Conservation (phyloP, 2,113 vertebrate genomes). For the Oenanthe melanoleuca region DNA sequence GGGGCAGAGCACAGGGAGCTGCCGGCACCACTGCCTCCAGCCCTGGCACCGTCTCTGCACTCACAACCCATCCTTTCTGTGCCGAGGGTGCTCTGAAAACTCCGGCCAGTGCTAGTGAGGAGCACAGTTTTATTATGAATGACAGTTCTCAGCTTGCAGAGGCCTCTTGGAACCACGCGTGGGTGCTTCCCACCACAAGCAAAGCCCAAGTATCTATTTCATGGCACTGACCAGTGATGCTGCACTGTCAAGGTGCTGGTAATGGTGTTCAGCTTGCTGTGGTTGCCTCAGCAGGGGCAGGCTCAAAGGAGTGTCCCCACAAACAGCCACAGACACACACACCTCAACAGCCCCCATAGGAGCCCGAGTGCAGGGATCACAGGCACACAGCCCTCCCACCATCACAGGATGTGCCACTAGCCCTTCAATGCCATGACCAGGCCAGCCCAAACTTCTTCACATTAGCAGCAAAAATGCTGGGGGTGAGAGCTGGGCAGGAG, state of each 20-base stretch:
- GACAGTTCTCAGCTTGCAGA: not conserved
- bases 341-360: rapidly evolving
- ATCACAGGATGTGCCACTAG: not conserved
- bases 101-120: not conserved
- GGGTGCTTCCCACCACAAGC: not conserved
- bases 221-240: not conserved
- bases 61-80: not conserved
- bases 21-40: not conserved
- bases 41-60: not conserved
- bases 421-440: rapidly evolving
- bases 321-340: rapidly evolving
- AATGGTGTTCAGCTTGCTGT: not conserved
- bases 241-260: not conserved
- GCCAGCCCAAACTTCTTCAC: not conserved
- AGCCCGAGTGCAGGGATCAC: not conserved
- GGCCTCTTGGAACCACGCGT: not conserved
- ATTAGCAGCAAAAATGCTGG: not conserved
- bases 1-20: not conserved
- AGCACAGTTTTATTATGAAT: not conserved
- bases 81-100: not conserved
- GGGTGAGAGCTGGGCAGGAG: not conserved
- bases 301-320: not conserved
- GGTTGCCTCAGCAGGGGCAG: not conserved
- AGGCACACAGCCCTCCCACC: not conserved
- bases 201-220: not conserved